phyloP scores from a whole-genome alignment of 2,888 invertebrate genomes.

The Bursaphelenchus okinawaensis region DNA sequence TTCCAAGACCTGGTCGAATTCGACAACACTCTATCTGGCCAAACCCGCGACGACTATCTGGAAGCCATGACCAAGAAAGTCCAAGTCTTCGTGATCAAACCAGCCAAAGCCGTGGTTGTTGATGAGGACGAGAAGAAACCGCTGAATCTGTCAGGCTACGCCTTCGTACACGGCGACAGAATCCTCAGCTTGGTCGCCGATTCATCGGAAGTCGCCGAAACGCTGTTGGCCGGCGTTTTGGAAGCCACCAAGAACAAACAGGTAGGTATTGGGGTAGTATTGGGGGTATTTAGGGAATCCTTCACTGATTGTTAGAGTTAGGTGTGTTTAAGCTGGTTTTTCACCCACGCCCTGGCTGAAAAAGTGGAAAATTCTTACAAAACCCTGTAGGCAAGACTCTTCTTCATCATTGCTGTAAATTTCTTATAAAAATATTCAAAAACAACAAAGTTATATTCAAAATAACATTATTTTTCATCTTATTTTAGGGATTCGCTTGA shows the following conservation, averaged over 20 bases:
- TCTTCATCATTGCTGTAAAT: too few relatives aligned
- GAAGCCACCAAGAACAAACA: conserved; percentile 35
- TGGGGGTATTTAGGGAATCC: background rate
- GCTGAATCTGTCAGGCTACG: conserved; percentile 6
- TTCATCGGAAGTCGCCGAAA: conserved; percentile 41
- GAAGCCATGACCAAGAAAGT: conserved; percentile 22
- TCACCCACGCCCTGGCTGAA: too few relatives aligned
- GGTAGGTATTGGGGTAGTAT: conserved; percentile 17
- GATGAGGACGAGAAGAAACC: conserved; percentile 14
- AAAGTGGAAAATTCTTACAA: too few relatives aligned
- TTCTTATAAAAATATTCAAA: too few relatives aligned
- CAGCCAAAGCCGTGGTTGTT: background rate
- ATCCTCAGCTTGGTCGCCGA: conserved; percentile 48
- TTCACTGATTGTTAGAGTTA: too few relatives aligned
- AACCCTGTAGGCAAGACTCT: too few relatives aligned
- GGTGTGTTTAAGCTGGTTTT: too few relatives aligned
- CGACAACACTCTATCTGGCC: conserved; percentile 37
- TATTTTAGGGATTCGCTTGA: too few relatives aligned
- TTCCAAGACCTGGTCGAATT: conserved; percentile 17
- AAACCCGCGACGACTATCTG: conserved; percentile 32
- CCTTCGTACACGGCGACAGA: conserved; percentile 18
- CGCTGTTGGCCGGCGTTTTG: conserved; percentile 40
- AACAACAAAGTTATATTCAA: too few relatives aligned
- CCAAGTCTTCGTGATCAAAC: conserved; percentile 27
- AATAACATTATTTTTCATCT: too few relatives aligned